Evolutionary conservation across 2,888 invertebrate species (phyloP), one percentile per base, ranked within the genome.

Genomic region (Archips crataeganus): DNA sequence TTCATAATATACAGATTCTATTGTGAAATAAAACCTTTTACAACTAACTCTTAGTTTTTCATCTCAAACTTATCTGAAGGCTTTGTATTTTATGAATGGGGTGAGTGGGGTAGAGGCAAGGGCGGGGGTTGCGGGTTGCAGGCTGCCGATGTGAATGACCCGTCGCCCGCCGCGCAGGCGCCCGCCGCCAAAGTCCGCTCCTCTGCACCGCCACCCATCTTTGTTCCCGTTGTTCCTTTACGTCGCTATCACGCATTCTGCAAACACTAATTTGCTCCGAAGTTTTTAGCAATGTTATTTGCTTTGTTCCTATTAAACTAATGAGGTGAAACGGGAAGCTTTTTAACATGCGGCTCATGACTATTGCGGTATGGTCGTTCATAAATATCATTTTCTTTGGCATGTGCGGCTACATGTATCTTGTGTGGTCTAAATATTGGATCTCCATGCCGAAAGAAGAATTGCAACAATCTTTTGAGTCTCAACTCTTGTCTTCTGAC

Each of bases 341-440:
- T 23, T 23, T 23, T 2, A 91, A 84, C 79, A 96, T 96, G 96
- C 95, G 95, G 86, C 95, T 96, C 23, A 94, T 96, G 13, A 96
- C 96, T 3, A 95, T 96, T 81, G 95, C 96, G 51, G 96, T 96
- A 80, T 97, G 96, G 96, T 95, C 97, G 79, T 97, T 97, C 84
- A 95, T 97, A 77, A 96, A 96, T 86, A 92, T 97, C 63, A 92
- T 97, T 39, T 95, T 96, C 81, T 95, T 97, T 81, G 97, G 96
- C 11, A 96, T 97, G 96, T 96, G 96, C 79, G 96, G 96, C 57
- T 97, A 97, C 82, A 95, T 96, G 79, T 97, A 97, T 85, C 88
- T 97, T 54, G 94, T 97, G 66, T 97, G 97, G 96, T 96, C 96
- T 0, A 96, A 96, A 81, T 97, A 96, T 83, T 97, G 96, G 96